Evolutionary conservation across 1,140 invertebrate species (phyloP), one percentile per base, ranked within the genome.

Genomic region (Notospermus geniculatus): DNA sequence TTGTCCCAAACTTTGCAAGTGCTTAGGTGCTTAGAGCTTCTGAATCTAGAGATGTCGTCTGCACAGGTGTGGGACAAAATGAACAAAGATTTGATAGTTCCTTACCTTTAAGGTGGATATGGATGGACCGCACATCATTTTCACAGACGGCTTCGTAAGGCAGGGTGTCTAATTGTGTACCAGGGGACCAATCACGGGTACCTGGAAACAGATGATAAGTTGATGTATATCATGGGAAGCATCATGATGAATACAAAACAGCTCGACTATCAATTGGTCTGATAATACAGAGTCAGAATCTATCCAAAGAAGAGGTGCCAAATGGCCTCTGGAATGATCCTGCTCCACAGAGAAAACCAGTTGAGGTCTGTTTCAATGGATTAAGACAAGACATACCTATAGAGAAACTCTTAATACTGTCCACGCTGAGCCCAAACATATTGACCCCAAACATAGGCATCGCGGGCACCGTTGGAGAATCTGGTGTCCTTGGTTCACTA

Each of bases 131-230:
- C 5, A 59, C 57, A 1, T 71, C 54, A 60, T 70, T 73, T 62
- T 71, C 71, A 60, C 63, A 67, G 50, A 76, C 32, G 7, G 75
- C 66, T 19, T 73, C 64, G 55, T 69, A 71, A 2, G 76, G 76
- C 25, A 54, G 30, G 13, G 65, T 66, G 4, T 69, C 67, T 15
- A 65, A 67, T 13, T 65, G 60, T 29, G 64, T 64, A 13, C 74
- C 73, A 30, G 72, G 68, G 1, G 59, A 70, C 73, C 74, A 78
- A 2, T 50, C 52, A 60, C 71, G 71, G 25, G 57, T 63, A 43
- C 74, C 76, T 76, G 55, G 13, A 67, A 62, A 55, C 28, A 13
- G n/a, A 7, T 56, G 30, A 29, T 25, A 61, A 4, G 1, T 22
- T 59, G 19, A 2, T 57, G 1, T 13, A 45, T 57, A n/a, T 4